A percentile compares a stretch with the other conserved stretches of the same genome.
phyloP scores from a whole-genome alignment of 2,113 vertebrate genomes.

The Anthoscopus minutus region DNA sequence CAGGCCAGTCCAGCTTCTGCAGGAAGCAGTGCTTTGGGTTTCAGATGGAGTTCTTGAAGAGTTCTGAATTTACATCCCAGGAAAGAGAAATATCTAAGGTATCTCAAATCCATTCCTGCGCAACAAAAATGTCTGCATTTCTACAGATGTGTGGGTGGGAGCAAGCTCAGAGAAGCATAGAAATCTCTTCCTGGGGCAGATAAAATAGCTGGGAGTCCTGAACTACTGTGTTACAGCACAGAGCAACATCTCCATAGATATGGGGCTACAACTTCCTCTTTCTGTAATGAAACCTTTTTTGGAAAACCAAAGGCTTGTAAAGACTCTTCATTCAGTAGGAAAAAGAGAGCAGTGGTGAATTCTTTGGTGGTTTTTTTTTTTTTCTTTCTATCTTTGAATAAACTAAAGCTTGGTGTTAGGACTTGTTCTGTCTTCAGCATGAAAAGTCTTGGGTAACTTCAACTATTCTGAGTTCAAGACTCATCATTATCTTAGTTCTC shows the following conservation, averaged over 20 bases:
- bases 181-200: background rate
- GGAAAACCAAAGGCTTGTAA: background rate
- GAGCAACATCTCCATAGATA: background rate
- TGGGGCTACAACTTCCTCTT: background rate
- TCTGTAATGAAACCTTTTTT: background rate
- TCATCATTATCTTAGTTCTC: background rate
- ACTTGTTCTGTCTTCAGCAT: background rate
- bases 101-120: background rate
- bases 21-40: background rate
- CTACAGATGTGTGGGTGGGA: background rate
- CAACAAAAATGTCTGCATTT: background rate
- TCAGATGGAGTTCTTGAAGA: background rate
- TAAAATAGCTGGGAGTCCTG: background rate
- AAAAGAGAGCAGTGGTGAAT: background rate
- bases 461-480: background rate
- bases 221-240: background rate
- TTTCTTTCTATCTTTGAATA: background rate
- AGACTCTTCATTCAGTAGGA: background rate
- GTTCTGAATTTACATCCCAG: background rate
- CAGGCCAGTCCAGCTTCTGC: background rate
- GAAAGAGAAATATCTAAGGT: background rate
- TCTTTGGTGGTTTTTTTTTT: fast-evolving
- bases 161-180: background rate
- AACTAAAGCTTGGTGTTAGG: background rate
- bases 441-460: background rate